phyloP scores from a whole-genome alignment of 1,140 invertebrate species.

The Listronotus oregonensis region DNA sequence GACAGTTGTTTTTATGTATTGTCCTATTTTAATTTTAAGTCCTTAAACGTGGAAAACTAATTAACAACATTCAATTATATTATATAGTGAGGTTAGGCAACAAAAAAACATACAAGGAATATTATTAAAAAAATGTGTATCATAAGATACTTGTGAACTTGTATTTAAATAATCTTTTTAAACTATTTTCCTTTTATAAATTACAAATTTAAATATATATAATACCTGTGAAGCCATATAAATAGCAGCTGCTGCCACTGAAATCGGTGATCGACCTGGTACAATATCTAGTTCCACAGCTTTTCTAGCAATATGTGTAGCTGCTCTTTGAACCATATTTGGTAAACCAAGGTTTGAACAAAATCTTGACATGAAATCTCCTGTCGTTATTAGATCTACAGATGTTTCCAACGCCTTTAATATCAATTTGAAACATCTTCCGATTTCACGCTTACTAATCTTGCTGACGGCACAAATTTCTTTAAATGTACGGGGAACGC shows the following conservation, averaged over 20 bases:
- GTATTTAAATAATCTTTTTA: too few species aligned
- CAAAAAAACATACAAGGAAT: too few species aligned
- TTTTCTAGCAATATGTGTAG: conserved; percentile 94
- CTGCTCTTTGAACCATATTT: conserved; percentile 91
- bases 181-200: not conserved
- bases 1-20: too few species aligned
- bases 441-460: conserved; percentile 99
- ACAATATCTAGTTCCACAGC: conserved; percentile 98
- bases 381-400: conserved; percentile 97
- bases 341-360: conserved; percentile 86
- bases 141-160: too few species aligned
- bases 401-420: conserved; percentile 91
- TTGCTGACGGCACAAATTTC: conserved; percentile 99
- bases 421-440: conserved; percentile 94
- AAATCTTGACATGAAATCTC: conserved; percentile 97
- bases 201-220: too few species aligned
- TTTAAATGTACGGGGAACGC: conserved; percentile 98
- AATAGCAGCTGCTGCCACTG: conserved; percentile 98
- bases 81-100: too few species aligned
- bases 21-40: too few species aligned
- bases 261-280: conserved; percentile 97
- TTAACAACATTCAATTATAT: too few species aligned
- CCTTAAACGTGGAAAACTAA: too few species aligned
- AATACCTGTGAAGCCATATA: conserved; percentile 97
- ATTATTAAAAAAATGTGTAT: too few species aligned